These are phyloP conservation scores for Microtus oregoni DNA, from an alignment of 2,113 vertebrate genomes.

Conservation along the genomic window DNA sequence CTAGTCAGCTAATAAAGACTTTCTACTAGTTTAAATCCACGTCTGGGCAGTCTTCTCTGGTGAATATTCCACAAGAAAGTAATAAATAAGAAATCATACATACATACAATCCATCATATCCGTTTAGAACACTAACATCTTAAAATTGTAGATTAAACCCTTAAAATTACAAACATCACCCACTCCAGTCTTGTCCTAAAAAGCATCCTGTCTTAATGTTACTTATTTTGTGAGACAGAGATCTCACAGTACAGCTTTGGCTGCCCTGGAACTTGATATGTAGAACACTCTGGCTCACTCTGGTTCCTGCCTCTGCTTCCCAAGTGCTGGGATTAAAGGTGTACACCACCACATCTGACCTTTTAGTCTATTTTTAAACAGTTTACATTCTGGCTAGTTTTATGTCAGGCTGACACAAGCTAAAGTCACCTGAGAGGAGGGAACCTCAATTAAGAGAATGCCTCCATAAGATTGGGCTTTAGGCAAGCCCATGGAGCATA, in stretches of 20 bases:
- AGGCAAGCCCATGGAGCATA: neutral
- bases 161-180: constrained; percentile 81
- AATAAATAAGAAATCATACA: constrained; percentile 75
- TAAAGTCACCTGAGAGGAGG: neutral
- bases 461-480: neutral
- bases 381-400: neutral
- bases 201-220: neutral
- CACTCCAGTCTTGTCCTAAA: neutral
- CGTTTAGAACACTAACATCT: constrained; percentile 74
- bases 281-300: neutral
- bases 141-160: constrained; percentile 86
- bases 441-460: neutral
- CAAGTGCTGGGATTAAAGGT: neutral
- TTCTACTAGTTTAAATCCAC: no score
- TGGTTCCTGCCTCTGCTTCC: neutral
- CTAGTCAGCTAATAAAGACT: no score
- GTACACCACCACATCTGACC: neutral
- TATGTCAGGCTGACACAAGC: neutral
- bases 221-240: neutral
- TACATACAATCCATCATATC: constrained; percentile 80
- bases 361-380: no score
- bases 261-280: neutral
- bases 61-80: no score
- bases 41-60: no score
- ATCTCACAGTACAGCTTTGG: neutral